These are phyloP conservation scores for Liparis tanakae DNA, from an alignment of 2,797 vertebrate genomes.

Conservation along the genomic window DNA sequence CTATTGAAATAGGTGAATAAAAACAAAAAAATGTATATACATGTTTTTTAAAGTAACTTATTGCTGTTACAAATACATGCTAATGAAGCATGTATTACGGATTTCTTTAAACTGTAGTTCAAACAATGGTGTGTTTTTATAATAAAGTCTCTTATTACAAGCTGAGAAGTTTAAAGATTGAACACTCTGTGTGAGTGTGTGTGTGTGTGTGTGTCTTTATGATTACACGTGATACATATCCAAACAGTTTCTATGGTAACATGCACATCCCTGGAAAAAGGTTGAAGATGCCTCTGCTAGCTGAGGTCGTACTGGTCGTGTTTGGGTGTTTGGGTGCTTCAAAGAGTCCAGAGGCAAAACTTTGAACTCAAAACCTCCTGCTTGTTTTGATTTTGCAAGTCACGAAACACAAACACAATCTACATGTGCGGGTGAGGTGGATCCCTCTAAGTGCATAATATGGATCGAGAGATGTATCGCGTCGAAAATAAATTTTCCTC, in stretches of 20 bases:
- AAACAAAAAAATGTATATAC: background rate
- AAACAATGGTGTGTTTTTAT: background rate
- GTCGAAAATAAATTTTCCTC: constrained; percentile 52
- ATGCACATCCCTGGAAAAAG: constrained; percentile 28
- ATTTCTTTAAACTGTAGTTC: constrained; percentile 4
- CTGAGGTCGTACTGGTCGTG: constrained; percentile 24
- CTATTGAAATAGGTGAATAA: background rate
- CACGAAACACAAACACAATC: constrained; percentile 33
- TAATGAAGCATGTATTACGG: constrained; percentile 1
- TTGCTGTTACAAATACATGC: too few species aligned
- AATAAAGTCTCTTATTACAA: constrained; percentile 25
- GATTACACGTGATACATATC: constrained; percentile 56
- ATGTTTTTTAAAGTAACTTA: background rate
- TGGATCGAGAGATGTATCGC: constrained; percentile 54
- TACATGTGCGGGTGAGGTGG: constrained; percentile 49
- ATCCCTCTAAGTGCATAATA: constrained; percentile 38
- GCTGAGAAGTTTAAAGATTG: constrained; percentile 22
- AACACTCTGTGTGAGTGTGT: background rate
- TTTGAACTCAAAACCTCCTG: constrained; percentile 24
- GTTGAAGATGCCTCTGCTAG: constrained; percentile 33
- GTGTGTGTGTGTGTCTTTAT: constrained; percentile 12
- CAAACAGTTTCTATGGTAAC: constrained; percentile 72
- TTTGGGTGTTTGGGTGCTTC: constrained; percentile 57
- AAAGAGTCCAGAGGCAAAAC: constrained; percentile 29
- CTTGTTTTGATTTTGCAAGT: constrained; percentile 21